Evolutionary conservation across 1,140 invertebrate species (phyloP).

Genomic region (Lineus longissimus): DNA sequence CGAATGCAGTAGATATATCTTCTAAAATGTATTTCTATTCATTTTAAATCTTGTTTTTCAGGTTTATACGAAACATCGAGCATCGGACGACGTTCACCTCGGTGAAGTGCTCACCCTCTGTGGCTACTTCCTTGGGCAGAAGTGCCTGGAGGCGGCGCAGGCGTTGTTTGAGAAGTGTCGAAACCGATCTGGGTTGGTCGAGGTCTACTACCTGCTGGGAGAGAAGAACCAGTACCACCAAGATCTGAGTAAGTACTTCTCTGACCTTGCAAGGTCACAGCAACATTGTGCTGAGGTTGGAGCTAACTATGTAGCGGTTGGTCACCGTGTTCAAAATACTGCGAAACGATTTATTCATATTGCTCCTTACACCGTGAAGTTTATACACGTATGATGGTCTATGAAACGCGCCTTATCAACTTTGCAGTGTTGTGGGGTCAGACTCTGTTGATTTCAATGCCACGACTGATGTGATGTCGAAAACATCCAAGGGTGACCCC

Average conservation of each 20-base stretch:
- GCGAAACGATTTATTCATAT: background rate
- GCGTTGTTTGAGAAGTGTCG: slow-evolving; percentile 17
- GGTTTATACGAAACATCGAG: slow-evolving; percentile 12
- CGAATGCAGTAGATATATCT: background rate
- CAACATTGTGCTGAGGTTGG: background rate
- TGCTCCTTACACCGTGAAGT: background rate
- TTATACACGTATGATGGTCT: background rate
- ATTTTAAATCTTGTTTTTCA: slow-evolving; percentile 7
- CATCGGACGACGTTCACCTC: slow-evolving; percentile 8
- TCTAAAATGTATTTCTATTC: background rate
- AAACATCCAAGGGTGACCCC: too few relatives aligned
- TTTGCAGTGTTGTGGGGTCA: too few relatives aligned
- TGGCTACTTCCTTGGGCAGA: slow-evolving; percentile 18
- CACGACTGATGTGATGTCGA: too few relatives aligned
- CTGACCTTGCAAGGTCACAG: background rate
- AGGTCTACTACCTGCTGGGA: slow-evolving; percentile 22
- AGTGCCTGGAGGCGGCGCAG: slow-evolving; percentile 12
- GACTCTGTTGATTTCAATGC: too few relatives aligned
- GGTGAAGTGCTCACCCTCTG: slow-evolving; percentile 20
- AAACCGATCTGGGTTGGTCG: slow-evolving; percentile 19
- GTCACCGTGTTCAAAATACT: background rate
- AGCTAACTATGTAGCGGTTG: background rate
- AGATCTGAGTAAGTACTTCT: slow-evolving; percentile 20
- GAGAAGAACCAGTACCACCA: slow-evolving; percentile 24
- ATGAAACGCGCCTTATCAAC: background rate